Evolutionary conservation across 2,888 invertebrate species (phyloP), one percentile per base, ranked within the genome.

Genomic region (Torymus auratus): DNA sequence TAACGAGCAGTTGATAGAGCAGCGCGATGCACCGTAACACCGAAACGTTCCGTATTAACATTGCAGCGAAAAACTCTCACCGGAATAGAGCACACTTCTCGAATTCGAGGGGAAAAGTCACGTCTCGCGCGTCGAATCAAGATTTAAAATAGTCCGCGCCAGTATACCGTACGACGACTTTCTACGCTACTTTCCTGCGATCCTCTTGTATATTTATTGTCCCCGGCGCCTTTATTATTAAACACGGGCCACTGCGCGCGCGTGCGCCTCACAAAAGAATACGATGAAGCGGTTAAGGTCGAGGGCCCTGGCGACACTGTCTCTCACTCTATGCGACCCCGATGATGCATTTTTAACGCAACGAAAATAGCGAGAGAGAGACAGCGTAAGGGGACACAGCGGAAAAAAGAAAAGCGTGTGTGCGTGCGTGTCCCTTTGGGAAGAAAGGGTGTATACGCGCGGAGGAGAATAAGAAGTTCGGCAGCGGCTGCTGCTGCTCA

Each of bases 281-380:
- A 56, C 23, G 75, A 75, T 60, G 55, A 65, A 53, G 70, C 71
- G 61, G 72, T n/a, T 82, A 80, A 83, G 84, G 83, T 83, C 84
- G 84, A 78, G 68, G 75, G 60, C 60, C 75, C n/a, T 28, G 55
- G 52, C 56, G 62, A 56, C 62, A 53, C 20, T 28, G 28, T 28
- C 28, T 28, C 28, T 28, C 28, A 2, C 28, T 28, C 28, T 28
- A 3, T 41, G 41, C 41, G 41, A 41, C 41, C 7, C 83, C 83
- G 83, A 67, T 56, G 88, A 88, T 90, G 88, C 88, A 88, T 89
- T 90, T 90, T 90, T 89, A 88, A 89, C 87, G 85, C 86, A 86
- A 89, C 89, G 83, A 86, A 91, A 91, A 91, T 90, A 91, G 89
- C 88, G 85, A 77, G 84, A 60, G 56, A 64, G 55, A 17, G 61